Evolutionary conservation across 2,797 vertebrate genomes (phyloP).

Genomic region (Zenarchopterus dispar): DNA sequence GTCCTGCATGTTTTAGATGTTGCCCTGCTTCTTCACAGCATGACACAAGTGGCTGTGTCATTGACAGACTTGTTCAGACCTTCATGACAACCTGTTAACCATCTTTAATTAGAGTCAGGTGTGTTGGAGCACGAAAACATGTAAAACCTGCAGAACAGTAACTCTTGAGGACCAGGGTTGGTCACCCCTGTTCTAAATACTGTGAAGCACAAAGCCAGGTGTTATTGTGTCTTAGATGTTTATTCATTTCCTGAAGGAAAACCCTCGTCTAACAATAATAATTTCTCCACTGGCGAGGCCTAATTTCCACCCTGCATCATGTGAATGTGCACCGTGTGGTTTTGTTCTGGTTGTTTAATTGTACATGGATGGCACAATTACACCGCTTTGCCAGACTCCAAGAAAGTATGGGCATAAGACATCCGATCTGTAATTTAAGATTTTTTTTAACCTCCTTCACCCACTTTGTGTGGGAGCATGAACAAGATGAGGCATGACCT

Average conservation of each 20-base stretch:
- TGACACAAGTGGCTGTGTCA: too few relatives aligned
- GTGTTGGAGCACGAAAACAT: too few relatives aligned
- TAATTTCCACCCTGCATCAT: conserved; percentile 39
- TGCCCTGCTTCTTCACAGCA: too few relatives aligned
- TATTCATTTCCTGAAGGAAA: conserved; percentile 67
- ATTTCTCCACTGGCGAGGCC: conserved; percentile 57
- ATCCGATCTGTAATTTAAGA: conserved; percentile 51
- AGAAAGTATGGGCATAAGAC: conserved; percentile 35
- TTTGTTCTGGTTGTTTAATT: conserved; percentile 53
- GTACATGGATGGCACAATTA: conserved; percentile 14
- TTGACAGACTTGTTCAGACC: too few relatives aligned
- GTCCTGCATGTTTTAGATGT: too few relatives aligned
- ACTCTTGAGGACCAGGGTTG: too few relatives aligned
- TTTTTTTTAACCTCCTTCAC: conserved; percentile 34
- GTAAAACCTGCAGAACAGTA: too few relatives aligned
- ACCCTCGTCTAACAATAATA: conserved; percentile 53
- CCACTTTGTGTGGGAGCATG: conserved; percentile 6
- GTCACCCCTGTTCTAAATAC: not conserved
- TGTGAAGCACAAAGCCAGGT: conserved; percentile 36
- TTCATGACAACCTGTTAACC: too few relatives aligned
- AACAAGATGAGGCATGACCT: conserved; percentile 46
- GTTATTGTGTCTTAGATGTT: conserved; percentile 53
- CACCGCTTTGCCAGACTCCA: conserved; percentile 37
- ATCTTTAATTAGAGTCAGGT: too few relatives aligned
- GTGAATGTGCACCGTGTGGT: conserved; percentile 31